Percentiles rank a stretch among this genome's conserved stretches.
Conservation (phyloP, 1,140 invertebrate genomes). For the Batillaria attramentaria region DNA sequence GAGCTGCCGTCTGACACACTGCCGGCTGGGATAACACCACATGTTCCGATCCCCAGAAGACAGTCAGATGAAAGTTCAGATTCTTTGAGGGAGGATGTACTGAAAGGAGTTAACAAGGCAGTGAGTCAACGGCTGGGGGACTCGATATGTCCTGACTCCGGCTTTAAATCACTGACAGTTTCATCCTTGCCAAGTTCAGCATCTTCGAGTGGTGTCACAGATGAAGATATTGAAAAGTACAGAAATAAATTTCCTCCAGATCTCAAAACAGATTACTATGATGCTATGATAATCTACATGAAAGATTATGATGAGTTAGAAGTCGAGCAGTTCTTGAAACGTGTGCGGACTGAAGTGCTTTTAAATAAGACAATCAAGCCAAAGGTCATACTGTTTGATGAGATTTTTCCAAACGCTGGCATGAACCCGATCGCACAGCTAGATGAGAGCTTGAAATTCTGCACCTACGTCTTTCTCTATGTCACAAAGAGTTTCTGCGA, state of each 20-base stretch:
- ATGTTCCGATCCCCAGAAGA: no score
- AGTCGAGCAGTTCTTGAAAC: not conserved
- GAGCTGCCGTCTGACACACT: no score
- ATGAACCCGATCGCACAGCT: not conserved
- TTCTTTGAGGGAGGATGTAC: no score
- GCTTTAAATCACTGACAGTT: no score
- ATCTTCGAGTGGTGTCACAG: not conserved
- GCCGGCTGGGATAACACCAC: no score
- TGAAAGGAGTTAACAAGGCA: no score
- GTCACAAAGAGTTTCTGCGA: not conserved
- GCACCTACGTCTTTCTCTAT: constrained; percentile 11
- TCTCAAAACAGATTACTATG: not conserved
- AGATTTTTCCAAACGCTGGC: not conserved
- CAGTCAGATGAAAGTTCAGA: no score
- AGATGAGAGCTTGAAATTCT: not conserved
- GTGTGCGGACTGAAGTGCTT: not conserved
- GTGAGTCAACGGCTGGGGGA: no score
- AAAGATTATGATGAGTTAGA: not conserved
- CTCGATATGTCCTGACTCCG: no score
- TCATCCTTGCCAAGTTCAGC: not conserved
- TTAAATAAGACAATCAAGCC: not conserved
- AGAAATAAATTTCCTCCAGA: not conserved
- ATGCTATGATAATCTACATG: constrained; percentile 26
- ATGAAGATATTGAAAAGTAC: not conserved
- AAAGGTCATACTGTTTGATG: not conserved